Evolutionary conservation across 2,113 vertebrate species (phyloP).

Genomic region (Scolopax mira): DNA sequence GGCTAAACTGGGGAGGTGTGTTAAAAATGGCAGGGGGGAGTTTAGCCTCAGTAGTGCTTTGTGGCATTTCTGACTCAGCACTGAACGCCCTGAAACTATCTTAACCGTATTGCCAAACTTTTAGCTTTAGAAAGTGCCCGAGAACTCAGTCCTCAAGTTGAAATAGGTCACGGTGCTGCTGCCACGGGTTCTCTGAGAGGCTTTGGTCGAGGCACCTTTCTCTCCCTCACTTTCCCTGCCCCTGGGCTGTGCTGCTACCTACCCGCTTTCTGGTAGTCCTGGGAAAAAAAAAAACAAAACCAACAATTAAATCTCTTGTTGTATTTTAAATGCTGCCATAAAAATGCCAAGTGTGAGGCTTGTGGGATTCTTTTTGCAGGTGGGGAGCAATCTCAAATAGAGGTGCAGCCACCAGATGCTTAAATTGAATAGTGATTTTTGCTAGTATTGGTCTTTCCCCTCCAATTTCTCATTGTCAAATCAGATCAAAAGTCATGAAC

Average conservation of each 20-base stretch:
- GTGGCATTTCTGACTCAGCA: neutral
- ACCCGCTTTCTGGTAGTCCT: neutral
- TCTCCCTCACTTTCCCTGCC: neutral
- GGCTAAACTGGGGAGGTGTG: neutral
- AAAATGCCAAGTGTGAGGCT: neutral
- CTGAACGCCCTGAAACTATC: neutral
- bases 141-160: neutral
- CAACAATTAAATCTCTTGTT: neutral
- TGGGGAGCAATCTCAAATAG: neutral
- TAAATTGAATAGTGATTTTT: neutral
- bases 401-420: neutral
- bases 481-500: constrained; percentile 30
- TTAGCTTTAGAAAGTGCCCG: neutral
- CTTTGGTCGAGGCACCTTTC: neutral
- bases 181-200: neutral
- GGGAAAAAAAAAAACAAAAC: no score
- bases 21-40: neutral
- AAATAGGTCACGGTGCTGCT: neutral
- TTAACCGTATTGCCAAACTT: neutral
- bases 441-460: neutral
- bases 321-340: neutral
- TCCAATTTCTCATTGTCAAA: constrained; percentile 13
- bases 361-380: neutral
- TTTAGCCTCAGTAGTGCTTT: neutral
- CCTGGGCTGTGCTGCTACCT: neutral